Conservation (phyloP, 1,140 invertebrate species). For the Anagrus nilaparvatae region DNA sequence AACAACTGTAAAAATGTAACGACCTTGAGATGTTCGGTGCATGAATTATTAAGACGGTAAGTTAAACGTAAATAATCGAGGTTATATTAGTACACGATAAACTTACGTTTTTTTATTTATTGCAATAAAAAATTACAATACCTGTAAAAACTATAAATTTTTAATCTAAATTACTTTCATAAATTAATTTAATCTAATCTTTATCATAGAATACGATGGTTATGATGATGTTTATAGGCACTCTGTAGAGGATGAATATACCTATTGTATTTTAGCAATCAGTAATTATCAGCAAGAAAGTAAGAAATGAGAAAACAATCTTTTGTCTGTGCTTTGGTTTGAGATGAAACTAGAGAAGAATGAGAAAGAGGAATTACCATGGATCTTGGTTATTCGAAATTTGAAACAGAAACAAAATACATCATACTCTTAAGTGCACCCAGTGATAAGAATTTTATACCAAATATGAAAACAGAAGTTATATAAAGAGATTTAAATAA, state of each 20-base stretch:
- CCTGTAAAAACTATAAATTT: conserved; percentile 1
- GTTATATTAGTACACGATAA: conserved; percentile 1
- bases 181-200: conserved; percentile 4
- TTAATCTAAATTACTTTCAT: not conserved
- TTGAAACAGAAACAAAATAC: conserved; percentile 81
- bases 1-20: conserved; percentile 52
- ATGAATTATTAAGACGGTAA: conserved; percentile 64
- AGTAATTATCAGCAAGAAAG: conserved; percentile 91
- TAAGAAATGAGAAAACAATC: conserved; percentile 96
- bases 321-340: conserved; percentile 97
- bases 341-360: conserved; percentile 99
- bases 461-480: conserved; percentile 97
- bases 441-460: conserved; percentile 97
- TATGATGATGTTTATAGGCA: conserved; percentile 88
- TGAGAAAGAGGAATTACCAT: conserved; percentile 84
- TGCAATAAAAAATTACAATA: not conserved
- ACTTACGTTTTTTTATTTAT: conserved; percentile 4
- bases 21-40: conserved; percentile 64
- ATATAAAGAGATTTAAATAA: conserved; percentile 86
- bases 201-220: conserved; percentile 67
- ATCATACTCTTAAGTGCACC: conserved; percentile 91
- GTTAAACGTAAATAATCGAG: conserved; percentile 12
- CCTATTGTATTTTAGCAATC: conserved; percentile 78
- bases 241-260: conserved; percentile 85
- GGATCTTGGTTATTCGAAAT: conserved; percentile 89